Percentiles rank a stretch among this genome's conserved stretches.
Evolutionary conservation across 2,888 invertebrate species (phyloP).

Genomic region (Herminia tarsipennalis): DNA sequence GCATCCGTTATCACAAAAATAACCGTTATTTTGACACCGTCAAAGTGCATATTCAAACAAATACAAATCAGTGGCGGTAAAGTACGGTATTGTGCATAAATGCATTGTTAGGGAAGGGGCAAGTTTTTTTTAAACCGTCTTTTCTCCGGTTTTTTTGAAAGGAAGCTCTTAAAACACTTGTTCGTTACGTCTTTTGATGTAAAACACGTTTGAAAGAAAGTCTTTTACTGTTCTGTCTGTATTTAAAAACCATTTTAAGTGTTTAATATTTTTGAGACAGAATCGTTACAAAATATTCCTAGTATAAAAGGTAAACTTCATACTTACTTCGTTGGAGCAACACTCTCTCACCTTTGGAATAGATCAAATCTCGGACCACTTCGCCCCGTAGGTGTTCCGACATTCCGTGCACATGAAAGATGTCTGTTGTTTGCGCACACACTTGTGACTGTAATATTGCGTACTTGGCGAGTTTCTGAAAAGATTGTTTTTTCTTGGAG

Average conservation of each 20-base stretch:
- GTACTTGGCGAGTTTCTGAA: too few species aligned
- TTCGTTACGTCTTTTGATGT: conserved; percentile 3
- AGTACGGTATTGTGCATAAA: conserved; percentile 16
- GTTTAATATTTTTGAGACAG: not conserved
- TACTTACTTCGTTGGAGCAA: too few species aligned
- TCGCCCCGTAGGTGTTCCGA: too few species aligned
- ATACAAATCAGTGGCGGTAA: conserved; percentile 13
- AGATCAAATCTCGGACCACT: too few species aligned
- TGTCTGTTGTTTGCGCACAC: too few species aligned
- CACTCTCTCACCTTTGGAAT: too few species aligned
- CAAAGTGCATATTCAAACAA: conserved; percentile 16
- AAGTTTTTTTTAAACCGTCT: conserved; percentile 34
- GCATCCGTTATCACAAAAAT: conserved; percentile 10
- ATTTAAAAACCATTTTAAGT: not conserved
- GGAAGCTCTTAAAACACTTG: conserved; percentile 14
- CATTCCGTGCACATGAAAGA: too few species aligned
- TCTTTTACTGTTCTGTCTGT: conserved; percentile 1
- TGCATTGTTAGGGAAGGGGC: conserved; percentile 27
- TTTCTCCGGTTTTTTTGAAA: conserved; percentile 18
- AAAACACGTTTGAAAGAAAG: conserved; percentile 5
- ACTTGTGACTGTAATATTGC: too few species aligned
- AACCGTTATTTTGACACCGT: conserved; percentile 13
- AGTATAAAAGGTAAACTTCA: too few species aligned
- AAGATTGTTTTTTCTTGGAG: too few species aligned
- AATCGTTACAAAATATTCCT: too few species aligned